Evolutionary conservation across 1,140 invertebrate species (phyloP).

Genomic region (Lasaia peninsularis): DNA sequence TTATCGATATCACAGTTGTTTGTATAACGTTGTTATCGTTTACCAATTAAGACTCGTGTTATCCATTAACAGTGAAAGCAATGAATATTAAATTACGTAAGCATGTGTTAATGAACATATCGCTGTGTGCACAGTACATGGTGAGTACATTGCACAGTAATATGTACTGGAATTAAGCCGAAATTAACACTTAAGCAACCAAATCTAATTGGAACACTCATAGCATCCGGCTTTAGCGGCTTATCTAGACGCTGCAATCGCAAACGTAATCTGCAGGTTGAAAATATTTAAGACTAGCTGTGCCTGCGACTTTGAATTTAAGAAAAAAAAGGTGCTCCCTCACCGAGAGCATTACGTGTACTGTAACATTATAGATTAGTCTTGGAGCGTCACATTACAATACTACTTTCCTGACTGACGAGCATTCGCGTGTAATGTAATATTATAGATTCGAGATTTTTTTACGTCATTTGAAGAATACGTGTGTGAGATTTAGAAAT

Average conservation of each 20-base stretch:
- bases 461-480: too few species aligned
- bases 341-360: too few species aligned
- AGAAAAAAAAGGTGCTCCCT: too few species aligned
- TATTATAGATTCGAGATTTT: too few species aligned
- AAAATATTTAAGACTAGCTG: neutral
- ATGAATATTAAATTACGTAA: conserved; percentile 21
- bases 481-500: too few species aligned
- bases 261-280: too few species aligned
- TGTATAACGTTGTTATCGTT: neutral
- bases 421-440: too few species aligned
- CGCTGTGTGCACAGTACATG: conserved; percentile 20
- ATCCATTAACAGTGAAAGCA: conserved; percentile 19
- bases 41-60: conserved; percentile 18
- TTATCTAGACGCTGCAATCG: neutral
- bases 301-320: too few species aligned
- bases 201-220: conserved; percentile 21
- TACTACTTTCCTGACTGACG: too few species aligned
- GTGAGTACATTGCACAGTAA: conserved; percentile 19
- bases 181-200: conserved; percentile 26
- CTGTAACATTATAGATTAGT: too few species aligned
- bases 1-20: neutral
- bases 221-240: conserved; percentile 4
- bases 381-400: too few species aligned
- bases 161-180: conserved; percentile 19
- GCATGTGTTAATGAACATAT: conserved; percentile 19